Base-by-base conservation (phyloP, 2,113 vertebrate genomes). In the Balaenoptera acutorostrata region DNA sequence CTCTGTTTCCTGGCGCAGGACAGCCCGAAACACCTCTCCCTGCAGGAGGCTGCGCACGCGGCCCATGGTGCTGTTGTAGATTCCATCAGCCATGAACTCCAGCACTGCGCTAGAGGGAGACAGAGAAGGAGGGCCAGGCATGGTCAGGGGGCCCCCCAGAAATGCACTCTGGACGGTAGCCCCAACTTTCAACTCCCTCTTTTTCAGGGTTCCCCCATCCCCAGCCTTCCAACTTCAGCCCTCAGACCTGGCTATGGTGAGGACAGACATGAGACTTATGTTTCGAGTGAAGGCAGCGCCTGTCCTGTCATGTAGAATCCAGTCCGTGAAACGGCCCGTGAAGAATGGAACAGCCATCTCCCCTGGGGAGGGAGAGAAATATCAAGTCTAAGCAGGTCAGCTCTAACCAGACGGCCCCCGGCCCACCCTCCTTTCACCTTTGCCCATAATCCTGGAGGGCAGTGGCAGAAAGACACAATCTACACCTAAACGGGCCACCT, bases 311-410 rank as follows among this genome's bases (percentile, higher is more conserved):
- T 97, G 97, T 1, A 99, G 96, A 2, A 99, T 98, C 98, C 99
- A 99, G 98, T 99, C 99, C 0, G 99, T 99, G 88, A 99, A 98
- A 5, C 92, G 98, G 0, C 99, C 99, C 0, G 98, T 99, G 95
- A 99, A 99, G 96, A 98, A 99, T 0, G 99, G 99, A 71, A 99
- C 97, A 64, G 99, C 99, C 99, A 99, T 99, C 63, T 99, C 98
- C 88, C 98, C 99, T 99, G 98, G 89, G 49, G 20, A 72, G 17
- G 14, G 15, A 84, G 23, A 55, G 77, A 68, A 46, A 33, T 11
- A 10, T 3, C 72, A 39, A 8, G 63, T 84, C 44, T 25, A n/a
- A 39, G 74, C 31, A 36, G 18, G 41, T 21, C 71, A 91, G 31
- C 39, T 82, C 52, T 61, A 29, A 20, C 10, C 61, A 75, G 61